phyloP scores from a whole-genome alignment of 2,797 vertebrate species.

The Tenualosa thibaudeaui region DNA sequence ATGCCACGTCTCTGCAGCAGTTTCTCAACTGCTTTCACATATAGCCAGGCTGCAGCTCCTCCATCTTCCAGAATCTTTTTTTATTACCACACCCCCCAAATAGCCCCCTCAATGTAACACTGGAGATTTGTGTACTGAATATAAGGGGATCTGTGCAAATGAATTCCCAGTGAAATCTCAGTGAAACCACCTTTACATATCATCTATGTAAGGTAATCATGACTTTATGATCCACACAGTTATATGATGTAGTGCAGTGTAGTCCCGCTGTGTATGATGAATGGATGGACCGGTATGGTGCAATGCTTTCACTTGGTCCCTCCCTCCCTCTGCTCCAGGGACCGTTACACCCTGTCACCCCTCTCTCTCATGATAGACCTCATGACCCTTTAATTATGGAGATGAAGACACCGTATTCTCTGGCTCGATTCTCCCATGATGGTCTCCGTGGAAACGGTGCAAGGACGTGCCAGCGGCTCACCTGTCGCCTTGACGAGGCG shows the following conservation, averaged over 20 bases:
- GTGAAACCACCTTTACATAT: too few relatives aligned
- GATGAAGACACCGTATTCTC: conserved; percentile 44
- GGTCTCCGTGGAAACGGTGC: conserved; percentile 1
- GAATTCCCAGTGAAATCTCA: too few relatives aligned
- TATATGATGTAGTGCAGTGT: neutral
- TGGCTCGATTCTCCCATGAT: conserved; percentile 30
- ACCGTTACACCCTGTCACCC: neutral
- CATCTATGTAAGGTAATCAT: too few relatives aligned
- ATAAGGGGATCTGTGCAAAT: neutral
- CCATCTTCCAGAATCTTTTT: neutral
- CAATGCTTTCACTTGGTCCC: neutral
- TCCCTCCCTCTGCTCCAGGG: too few relatives aligned
- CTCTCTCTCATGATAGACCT: neutral
- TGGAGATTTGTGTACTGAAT: neutral
- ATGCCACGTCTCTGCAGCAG: neutral
- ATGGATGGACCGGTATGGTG: conserved; percentile 9
- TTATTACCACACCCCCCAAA: too few relatives aligned
- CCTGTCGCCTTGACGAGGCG: conserved; percentile 22
- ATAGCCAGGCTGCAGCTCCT: neutral
- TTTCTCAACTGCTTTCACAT: neutral
- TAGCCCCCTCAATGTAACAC: neutral
- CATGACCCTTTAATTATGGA: conserved; percentile 41
- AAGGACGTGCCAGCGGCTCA: conserved; percentile 34
- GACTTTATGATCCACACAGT: neutral
- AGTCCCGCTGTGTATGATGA: conserved; percentile 1